Percentiles rank a stretch among this genome's conserved stretches.
These are phyloP conservation scores for Epinotia nisella DNA, from an alignment of 2,888 invertebrate genomes.

Conservation along the genomic window DNA sequence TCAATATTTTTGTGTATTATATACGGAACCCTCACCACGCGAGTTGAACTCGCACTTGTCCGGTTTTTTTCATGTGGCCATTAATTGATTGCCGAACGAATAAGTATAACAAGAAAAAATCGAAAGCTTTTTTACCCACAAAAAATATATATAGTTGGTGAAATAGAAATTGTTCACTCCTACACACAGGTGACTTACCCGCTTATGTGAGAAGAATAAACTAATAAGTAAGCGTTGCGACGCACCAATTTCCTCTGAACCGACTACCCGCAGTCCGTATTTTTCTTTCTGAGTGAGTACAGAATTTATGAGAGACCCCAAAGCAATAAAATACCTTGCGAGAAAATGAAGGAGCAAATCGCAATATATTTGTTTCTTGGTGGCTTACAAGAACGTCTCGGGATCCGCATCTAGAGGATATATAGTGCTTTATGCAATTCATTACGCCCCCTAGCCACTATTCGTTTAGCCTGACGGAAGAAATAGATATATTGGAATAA, in stretches of 20 bases:
- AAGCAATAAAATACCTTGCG: conserved; percentile 84
- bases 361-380: conserved; percentile 83
- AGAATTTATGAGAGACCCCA: conserved; percentile 82
- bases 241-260: conserved; percentile 74
- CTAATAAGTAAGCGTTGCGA: conserved; percentile 78
- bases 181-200: conserved; percentile 47
- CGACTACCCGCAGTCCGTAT: conserved; percentile 70
- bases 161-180: conserved; percentile 2
- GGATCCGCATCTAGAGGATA: conserved; percentile 69
- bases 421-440: conserved; percentile 61
- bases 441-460: conserved; percentile 45
- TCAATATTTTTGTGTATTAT: no score
- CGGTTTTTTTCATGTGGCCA: no score
- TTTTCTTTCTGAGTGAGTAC: conserved; percentile 81
- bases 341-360: conserved; percentile 84
- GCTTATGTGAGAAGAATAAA: conserved; percentile 70
- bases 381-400: conserved; percentile 75
- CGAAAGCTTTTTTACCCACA: background rate
- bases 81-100: no score
- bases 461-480: conserved; percentile 10
- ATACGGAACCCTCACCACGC: no score
- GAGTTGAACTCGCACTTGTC: no score
- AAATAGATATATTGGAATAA: conserved; percentile 7
- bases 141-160: background rate
- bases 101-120: background rate